Percentiles rank a stretch among this genome's conserved stretches.
Evolutionary conservation across 2,113 vertebrate species (phyloP).

Genomic region (Oceanodroma tethys): DNA sequence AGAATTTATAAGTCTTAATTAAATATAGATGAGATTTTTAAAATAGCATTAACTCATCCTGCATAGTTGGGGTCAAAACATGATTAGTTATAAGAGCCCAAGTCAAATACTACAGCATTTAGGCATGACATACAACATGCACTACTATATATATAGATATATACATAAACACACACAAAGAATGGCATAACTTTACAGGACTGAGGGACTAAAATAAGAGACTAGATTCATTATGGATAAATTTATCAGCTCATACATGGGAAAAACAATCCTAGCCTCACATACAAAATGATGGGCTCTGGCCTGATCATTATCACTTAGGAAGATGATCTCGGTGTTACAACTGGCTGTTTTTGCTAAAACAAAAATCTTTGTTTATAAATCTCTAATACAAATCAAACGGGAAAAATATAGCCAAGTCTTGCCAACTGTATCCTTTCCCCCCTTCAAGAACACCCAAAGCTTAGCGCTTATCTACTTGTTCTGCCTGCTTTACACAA

Average conservation of each 20-base stretch:
- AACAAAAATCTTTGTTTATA: no score
- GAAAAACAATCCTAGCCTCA: background rate
- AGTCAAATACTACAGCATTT: background rate
- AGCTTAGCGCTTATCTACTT: background rate
- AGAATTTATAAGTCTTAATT: constrained; percentile 25
- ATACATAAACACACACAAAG: background rate
- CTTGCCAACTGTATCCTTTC: background rate
- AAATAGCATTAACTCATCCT: constrained; percentile 15
- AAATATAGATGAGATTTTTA: constrained; percentile 31
- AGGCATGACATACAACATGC: background rate
- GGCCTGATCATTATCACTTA: background rate
- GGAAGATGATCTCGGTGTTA: background rate
- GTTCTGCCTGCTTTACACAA: background rate
- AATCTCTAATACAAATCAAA: background rate
- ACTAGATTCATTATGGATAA: background rate
- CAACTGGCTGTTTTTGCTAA: background rate
- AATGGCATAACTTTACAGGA: background rate
- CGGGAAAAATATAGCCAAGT: background rate
- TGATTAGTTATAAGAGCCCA: background rate
- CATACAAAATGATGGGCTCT: background rate
- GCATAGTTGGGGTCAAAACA: background rate
- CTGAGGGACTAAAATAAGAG: background rate
- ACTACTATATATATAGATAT: no score
- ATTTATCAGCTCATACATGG: background rate
- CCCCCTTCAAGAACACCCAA: background rate